Percentiles rank a stretch among this genome's conserved stretches.
phyloP scores from a whole-genome alignment of 92 coral and sea anemone genomes.

The Siderastrea siderea region DNA sequence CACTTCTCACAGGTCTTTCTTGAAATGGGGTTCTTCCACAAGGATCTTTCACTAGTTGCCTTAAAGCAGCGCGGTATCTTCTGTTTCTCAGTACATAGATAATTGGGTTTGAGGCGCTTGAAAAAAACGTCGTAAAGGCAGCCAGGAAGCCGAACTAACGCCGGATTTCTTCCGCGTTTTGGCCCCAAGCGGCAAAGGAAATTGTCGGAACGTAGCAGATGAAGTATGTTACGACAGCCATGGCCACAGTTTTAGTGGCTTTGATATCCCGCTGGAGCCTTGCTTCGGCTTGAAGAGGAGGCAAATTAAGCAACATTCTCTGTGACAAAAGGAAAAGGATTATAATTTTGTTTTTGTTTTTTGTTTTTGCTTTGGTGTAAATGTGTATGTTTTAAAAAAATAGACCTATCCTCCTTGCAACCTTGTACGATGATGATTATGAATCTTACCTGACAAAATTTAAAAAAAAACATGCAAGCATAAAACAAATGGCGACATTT shows the following conservation, averaged over 20 bases:
- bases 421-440: too few relatives aligned
- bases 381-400: too few relatives aligned
- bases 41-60: slow-evolving; percentile 15
- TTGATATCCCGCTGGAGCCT: not conserved
- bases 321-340: not conserved
- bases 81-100: slow-evolving; percentile 9
- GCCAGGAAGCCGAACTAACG: not conserved
- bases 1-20: too few relatives aligned
- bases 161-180: not conserved
- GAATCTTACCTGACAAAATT: too few relatives aligned
- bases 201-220: slow-evolving; percentile 5
- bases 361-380: too few relatives aligned
- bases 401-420: too few relatives aligned
- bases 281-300: not conserved
- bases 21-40: not conserved
- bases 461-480: too few relatives aligned
- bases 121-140: not conserved
- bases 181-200: not conserved
- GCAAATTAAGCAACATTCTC: slow-evolving; percentile 13
- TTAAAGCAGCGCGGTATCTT: not conserved
- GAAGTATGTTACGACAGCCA: not conserved
- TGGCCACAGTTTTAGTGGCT: slow-evolving; percentile 13
- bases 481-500: too few relatives aligned
- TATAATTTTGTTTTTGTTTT: too few relatives aligned
- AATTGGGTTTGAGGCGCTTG: slow-evolving; percentile 12